Base-by-base conservation (phyloP, 2,797 vertebrate species). In the Cuniculus paca region DNA sequence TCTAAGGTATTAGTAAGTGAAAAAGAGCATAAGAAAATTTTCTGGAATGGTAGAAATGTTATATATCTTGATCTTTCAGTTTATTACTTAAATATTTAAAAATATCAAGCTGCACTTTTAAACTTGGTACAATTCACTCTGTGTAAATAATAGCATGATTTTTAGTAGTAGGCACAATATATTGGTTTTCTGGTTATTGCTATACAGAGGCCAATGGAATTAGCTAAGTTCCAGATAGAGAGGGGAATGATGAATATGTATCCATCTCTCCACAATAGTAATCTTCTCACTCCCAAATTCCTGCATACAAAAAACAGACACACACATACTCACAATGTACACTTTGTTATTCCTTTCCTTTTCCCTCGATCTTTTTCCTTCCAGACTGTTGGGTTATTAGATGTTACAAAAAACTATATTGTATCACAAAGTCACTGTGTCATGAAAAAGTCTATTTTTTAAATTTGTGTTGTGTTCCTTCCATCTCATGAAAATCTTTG, bases 41-140 rank as follows among this genome's bases (percentile, higher is more conserved):
- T 91, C n/a, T 85, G 16, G 31, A 39, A 79, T 84, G 31, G 78
- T 20, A 45, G 17, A 96, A 81, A 61, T 91, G n/a, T 58, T 95
- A 50, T 56, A 56, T 85, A 81, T 79, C 17, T 84, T 90, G 19
- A 34, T 72, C 24, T 75, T 52, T 34, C 13, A 61, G 60, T 19
- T 92, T 54, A 56, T 89, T 87, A 17, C 6, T 7, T n/a, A 84
- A 6, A 70, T 60, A 39, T 7, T 22, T 58, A 31, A 34, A 82
- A 28, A 10, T 65, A 85, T 48, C 89, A 36, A 63, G 10, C 31
- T 88, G 34, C n/a, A 60, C 11, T 54, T 31, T 91, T 94, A 84
- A 84, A 60, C 94, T 88, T 88, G 80, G 11, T 95, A 9, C 4
- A 16, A 84, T 88, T 92, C 2, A 45, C 10, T 61, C 26, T 72